These are phyloP conservation scores for Halcyon malimbica DNA, from an alignment of 2,113 vertebrate genomes.

Conservation along the genomic window DNA sequence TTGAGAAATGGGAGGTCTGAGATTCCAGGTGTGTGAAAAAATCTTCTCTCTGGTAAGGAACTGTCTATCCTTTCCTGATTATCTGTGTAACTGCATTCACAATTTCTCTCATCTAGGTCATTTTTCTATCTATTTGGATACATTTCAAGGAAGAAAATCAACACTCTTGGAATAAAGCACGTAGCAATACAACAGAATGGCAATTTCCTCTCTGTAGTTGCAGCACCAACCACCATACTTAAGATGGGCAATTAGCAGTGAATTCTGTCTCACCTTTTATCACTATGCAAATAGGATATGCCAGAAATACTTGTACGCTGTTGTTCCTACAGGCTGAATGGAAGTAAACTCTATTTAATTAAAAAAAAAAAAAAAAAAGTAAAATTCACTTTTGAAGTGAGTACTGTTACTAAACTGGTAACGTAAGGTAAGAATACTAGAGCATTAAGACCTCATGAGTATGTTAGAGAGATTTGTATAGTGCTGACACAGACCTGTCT, in stretches of 20 bases:
- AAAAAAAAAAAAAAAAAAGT: neutral
- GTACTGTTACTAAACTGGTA: slow-evolving; percentile 2
- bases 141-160: neutral
- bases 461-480: neutral
- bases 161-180: neutral
- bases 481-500: neutral
- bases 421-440: neutral
- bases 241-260: neutral
- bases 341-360: neutral
- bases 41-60: neutral
- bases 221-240: neutral
- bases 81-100: neutral
- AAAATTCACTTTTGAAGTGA: slow-evolving; percentile 33
- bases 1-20: neutral
- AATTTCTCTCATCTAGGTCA: neutral
- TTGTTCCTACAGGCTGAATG: neutral
- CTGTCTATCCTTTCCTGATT: neutral
- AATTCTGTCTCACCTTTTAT: neutral
- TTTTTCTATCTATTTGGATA: neutral
- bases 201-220: neutral
- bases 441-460: neutral
- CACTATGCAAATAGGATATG: neutral
- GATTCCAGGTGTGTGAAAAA: neutral
- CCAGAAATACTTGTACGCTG: neutral
- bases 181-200: neutral